phyloP scores from a whole-genome alignment of 2,113 vertebrate species.

The Podarcis muralis region DNA sequence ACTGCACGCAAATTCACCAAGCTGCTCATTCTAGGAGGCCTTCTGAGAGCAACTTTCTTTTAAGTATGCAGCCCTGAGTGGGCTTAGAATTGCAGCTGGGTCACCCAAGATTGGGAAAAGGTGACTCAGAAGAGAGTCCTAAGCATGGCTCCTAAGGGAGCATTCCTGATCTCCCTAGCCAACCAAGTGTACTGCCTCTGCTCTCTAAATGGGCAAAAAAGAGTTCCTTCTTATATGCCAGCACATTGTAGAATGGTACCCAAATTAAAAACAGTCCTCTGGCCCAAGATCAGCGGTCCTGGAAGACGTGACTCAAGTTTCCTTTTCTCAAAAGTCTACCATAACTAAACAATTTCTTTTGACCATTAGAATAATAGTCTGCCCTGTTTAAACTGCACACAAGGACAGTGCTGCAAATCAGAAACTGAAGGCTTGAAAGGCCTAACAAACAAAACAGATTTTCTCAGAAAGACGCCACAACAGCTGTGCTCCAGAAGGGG shows the following conservation, averaged over 20 bases:
- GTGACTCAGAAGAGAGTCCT: neutral
- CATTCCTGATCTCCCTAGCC: too few relatives aligned
- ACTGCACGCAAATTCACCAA: neutral
- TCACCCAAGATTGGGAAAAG: neutral
- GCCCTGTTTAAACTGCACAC: neutral
- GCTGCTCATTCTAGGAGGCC: neutral
- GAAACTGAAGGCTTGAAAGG: neutral
- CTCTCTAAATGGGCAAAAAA: too few relatives aligned
- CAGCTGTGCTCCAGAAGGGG: neutral
- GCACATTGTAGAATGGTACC: too few relatives aligned
- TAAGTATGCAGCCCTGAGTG: neutral
- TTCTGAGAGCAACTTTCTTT: neutral
- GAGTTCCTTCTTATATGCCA: too few relatives aligned
- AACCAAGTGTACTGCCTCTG: too few relatives aligned
- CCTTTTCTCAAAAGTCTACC: neutral
- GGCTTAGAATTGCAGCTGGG: neutral
- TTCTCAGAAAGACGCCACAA: neutral
- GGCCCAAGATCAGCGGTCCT: too few relatives aligned
- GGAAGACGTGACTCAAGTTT: too few relatives aligned
- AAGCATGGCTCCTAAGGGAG: neutral
- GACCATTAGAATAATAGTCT: neutral
- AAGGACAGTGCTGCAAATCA: neutral
- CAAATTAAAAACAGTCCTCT: neutral
- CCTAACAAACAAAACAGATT: neutral
- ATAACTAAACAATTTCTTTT: too few relatives aligned